phyloP scores from a whole-genome alignment of 2,113 vertebrate species.

The Brachyistius frenatus region DNA sequence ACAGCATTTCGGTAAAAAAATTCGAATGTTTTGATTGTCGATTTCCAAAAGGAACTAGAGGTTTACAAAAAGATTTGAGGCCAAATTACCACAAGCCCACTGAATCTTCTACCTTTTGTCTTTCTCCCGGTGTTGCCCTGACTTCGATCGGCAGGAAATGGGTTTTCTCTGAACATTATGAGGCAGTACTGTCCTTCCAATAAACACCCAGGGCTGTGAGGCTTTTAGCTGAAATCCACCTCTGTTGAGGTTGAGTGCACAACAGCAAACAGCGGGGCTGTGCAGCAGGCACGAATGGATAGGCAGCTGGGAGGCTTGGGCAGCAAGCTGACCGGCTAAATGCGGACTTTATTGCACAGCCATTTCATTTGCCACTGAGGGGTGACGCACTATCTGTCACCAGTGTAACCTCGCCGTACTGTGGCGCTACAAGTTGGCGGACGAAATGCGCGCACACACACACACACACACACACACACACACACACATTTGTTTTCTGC shows the following conservation, averaged over 20 bases:
- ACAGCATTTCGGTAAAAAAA: background rate
- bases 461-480: slow-evolving; percentile 29
- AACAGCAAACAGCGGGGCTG: slow-evolving; percentile 42
- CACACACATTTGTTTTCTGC: slow-evolving; percentile 43
- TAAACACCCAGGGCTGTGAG: slow-evolving; percentile 63
- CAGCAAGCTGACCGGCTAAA: slow-evolving; percentile 67
- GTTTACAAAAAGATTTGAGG: slow-evolving; percentile 44
- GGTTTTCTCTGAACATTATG: slow-evolving; percentile 61
- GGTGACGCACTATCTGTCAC: slow-evolving; percentile 57
- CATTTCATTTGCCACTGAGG: slow-evolving; percentile 69
- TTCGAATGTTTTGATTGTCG: background rate
- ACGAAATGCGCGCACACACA: slow-evolving; percentile 37
- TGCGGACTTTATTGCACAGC: slow-evolving; percentile 67
- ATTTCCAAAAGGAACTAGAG: slow-evolving; percentile 26
- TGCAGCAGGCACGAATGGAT: slow-evolving; percentile 48
- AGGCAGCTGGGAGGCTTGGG: slow-evolving; percentile 57
- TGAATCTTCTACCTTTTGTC: slow-evolving; percentile 55
- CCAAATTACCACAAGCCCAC: slow-evolving; percentile 33
- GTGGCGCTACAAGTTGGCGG: slow-evolving; percentile 47
- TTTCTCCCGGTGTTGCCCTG: slow-evolving; percentile 39
- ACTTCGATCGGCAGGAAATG: slow-evolving; percentile 57
- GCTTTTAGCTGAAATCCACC: slow-evolving; percentile 69
- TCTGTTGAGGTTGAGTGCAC: slow-evolving; percentile 69
- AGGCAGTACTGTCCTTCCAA: slow-evolving; percentile 55
- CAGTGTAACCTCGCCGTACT: slow-evolving; percentile 46